phyloP scores from a whole-genome alignment of 53 echinoderm and acorn worm species.

The Pentamera pediparva region DNA sequence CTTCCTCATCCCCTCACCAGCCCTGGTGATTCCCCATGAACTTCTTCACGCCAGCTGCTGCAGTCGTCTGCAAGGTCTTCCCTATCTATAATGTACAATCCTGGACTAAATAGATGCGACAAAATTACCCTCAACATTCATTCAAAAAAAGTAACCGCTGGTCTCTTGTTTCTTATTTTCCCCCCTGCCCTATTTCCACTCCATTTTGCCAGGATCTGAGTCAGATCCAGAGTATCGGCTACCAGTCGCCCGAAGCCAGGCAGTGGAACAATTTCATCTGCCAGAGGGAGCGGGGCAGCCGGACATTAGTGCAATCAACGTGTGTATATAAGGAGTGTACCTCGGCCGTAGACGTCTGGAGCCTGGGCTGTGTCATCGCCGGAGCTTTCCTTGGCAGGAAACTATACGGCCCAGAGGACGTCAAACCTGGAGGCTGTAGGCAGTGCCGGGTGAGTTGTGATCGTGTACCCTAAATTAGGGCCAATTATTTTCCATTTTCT shows the following conservation, averaged over 20 bases:
- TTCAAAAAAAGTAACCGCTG: not conserved
- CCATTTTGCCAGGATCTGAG: constrained; percentile 53
- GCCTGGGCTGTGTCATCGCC: constrained; percentile 65
- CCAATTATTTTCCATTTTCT: not conserved
- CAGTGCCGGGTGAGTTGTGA: constrained; percentile 56
- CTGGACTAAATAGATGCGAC: not conserved
- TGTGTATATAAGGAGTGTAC: constrained; percentile 54
- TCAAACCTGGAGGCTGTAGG: constrained; percentile 61
- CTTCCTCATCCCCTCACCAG: no score
- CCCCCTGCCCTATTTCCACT: not conserved
- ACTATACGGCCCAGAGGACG: constrained; percentile 74
- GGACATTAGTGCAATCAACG: constrained; percentile 20
- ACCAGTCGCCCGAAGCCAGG: constrained; percentile 86
- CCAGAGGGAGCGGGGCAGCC: constrained; percentile 42
- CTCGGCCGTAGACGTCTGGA: constrained; percentile 79
- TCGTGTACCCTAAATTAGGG: not conserved
- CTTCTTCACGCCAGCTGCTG: no score
- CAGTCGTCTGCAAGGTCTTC: no score
- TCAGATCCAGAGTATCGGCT: constrained; percentile 89
- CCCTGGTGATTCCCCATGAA: no score
- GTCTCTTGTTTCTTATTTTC: not conserved
- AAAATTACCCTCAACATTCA: not conserved
- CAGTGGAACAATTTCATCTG: constrained; percentile 71
- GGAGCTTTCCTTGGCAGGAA: constrained; percentile 69
- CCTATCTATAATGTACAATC: not conserved